A percentile compares a stretch with the other conserved stretches of the same genome.
These are phyloP conservation scores for Chaetura pelagica DNA, from an alignment of 2,113 vertebrate genomes.

Conservation along the genomic window DNA sequence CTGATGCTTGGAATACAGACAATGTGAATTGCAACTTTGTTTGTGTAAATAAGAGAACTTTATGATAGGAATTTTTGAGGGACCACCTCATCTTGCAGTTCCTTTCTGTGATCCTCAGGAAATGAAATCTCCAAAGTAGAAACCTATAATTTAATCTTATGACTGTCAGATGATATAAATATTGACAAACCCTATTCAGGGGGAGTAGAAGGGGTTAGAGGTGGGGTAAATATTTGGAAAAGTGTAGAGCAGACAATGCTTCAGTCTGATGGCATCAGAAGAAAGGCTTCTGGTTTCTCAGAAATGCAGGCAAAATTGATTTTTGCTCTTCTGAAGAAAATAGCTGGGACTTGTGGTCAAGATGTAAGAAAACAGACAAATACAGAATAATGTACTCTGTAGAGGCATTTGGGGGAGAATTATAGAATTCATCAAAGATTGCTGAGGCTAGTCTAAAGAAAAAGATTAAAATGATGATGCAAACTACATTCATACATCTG, in stretches of 20 bases:
- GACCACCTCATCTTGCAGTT: conserved; percentile 16
- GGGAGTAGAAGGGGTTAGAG: background rate
- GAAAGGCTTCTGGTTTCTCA: conserved; percentile 5
- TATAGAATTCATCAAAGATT: background rate
- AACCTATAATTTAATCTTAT: conserved; percentile 62
- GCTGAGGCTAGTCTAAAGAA: background rate
- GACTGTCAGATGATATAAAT: conserved; percentile 35
- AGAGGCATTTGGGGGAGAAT: background rate
- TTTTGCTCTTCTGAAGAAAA: background rate
- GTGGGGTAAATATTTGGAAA: background rate
- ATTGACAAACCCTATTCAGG: conserved; percentile 20
- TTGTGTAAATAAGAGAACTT: background rate
- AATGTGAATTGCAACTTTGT: background rate
- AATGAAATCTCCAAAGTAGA: conserved; percentile 10
- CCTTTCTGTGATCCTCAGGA: background rate
- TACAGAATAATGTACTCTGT: background rate
- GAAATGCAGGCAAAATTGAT: background rate
- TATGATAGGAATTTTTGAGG: conserved; percentile 25
- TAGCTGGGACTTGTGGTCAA: background rate
- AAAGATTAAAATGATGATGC: background rate
- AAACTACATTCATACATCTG: background rate
- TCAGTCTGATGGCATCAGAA: background rate
- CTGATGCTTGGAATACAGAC: background rate
- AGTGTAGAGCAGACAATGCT: background rate
- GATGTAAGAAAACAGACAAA: background rate